A percentile compares a stretch with the other conserved stretches of the same genome.
Conservation (phyloP, 2,888 invertebrate species). For the Tillus elongatus region DNA sequence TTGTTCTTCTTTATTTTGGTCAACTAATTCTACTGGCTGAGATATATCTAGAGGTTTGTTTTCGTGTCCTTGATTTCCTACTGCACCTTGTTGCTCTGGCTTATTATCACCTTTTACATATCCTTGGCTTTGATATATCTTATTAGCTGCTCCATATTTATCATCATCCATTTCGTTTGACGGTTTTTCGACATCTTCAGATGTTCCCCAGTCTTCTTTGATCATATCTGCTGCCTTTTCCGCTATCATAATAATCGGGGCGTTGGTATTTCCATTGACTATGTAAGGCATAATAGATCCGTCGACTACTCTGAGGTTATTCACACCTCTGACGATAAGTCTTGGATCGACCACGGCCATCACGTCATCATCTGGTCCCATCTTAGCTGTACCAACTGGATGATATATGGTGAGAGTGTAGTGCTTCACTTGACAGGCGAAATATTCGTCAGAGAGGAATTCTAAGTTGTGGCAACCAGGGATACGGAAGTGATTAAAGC, state of each 20-base stretch:
- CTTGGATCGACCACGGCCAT: slow-evolving; percentile 63
- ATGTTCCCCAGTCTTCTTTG: slow-evolving; percentile 56
- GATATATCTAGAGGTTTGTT: too few relatives aligned
- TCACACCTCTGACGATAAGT: slow-evolving; percentile 56
- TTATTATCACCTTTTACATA: too few relatives aligned
- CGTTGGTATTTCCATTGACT: slow-evolving; percentile 72
- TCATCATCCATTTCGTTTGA: too few relatives aligned
- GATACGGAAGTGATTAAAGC: slow-evolving; percentile 54
- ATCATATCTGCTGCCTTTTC: slow-evolving; percentile 78
- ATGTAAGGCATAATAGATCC: slow-evolving; percentile 77
- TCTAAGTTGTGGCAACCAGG: slow-evolving; percentile 56
- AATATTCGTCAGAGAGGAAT: slow-evolving; percentile 63
- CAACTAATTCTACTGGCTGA: too few relatives aligned
- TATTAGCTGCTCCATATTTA: too few relatives aligned
- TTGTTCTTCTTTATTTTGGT: too few relatives aligned
- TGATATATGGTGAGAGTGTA: slow-evolving; percentile 75
- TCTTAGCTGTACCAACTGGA: slow-evolving; percentile 72
- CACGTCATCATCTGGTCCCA: slow-evolving; percentile 56
- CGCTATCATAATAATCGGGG: slow-evolving; percentile 74
- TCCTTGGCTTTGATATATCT: too few relatives aligned
- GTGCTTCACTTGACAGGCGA: slow-evolving; percentile 65
- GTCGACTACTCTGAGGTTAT: slow-evolving; percentile 65
- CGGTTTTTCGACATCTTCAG: too few relatives aligned
- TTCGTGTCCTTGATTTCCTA: too few relatives aligned
- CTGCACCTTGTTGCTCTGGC: too few relatives aligned